These are phyloP conservation scores for Pantherophis alleghaniensis DNA, from an alignment of 2,797 vertebrate species.

Conservation along the genomic window DNA sequence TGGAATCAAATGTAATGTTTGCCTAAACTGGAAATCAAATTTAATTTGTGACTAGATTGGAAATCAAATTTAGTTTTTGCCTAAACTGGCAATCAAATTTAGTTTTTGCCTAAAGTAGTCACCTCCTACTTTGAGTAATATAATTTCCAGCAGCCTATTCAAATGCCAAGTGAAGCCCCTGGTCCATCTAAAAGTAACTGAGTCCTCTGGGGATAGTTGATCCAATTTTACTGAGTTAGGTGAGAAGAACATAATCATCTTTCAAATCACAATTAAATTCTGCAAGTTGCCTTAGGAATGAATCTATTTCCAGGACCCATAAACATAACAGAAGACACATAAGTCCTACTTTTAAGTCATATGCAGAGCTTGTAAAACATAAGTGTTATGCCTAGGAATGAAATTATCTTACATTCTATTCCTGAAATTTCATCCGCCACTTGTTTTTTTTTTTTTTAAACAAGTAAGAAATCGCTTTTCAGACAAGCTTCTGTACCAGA, in stretches of 20 bases:
- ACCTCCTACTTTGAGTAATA: neutral
- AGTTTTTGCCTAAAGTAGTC: neutral
- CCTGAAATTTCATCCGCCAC: neutral
- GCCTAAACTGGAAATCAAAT: neutral
- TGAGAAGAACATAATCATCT: neutral
- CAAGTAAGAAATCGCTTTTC: neutral
- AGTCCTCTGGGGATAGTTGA: neutral
- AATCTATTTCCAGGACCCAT: neutral
- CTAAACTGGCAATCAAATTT: neutral
- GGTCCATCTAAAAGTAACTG: neutral
- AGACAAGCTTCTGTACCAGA: neutral
- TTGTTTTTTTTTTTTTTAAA: neutral
- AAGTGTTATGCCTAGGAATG: neutral
- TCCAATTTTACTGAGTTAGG: neutral
- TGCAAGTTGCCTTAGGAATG: neutral
- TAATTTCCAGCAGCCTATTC: neutral
- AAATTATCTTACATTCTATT: neutral
- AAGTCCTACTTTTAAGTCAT: neutral
- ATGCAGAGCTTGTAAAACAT: neutral
- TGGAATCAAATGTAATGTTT: neutral
- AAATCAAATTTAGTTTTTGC: neutral
- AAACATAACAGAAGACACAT: neutral
- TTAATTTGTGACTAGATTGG: neutral
- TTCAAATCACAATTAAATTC: neutral
- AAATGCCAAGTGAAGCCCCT: neutral